Conservation (phyloP, 1,140 invertebrate species). For the Procambarus virginalis region DNA sequence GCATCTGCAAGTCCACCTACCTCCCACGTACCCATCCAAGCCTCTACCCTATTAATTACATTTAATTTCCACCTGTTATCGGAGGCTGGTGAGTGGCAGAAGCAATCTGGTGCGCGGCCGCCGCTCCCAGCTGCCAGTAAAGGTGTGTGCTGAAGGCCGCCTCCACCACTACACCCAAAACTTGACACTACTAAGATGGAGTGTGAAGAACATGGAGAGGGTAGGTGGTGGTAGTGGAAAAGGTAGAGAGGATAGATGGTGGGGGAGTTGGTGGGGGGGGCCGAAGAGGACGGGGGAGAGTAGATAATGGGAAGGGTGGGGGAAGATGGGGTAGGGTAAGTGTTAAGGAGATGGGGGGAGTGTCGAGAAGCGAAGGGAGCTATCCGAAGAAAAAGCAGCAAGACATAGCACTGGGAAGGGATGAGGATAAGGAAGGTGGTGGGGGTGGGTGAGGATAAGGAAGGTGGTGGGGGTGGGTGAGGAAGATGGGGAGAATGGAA, state of each 20-base stretch:
- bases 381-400: too few relatives aligned
- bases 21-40: too few relatives aligned
- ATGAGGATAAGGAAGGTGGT: too few relatives aligned
- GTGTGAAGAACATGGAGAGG: neutral
- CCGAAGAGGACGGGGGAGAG: neutral
- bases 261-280: neutral
- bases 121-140: too few relatives aligned
- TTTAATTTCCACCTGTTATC: constrained; percentile 63
- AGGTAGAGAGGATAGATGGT: neutral
- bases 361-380: too few relatives aligned
- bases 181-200: too few relatives aligned
- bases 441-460: neutral
- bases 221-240: neutral
- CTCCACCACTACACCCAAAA: too few relatives aligned
- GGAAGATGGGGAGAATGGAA: neutral
- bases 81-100: constrained; percentile 46
- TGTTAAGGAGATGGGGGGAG: neutral
- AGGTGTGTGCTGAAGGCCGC: too few relatives aligned
- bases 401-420: too few relatives aligned
- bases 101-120: constrained; percentile 21
- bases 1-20: too few relatives aligned
- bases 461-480: neutral
- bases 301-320: neutral
- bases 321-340: neutral
- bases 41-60: constrained; percentile 33